Conservation (phyloP, 37 sponge, comb jelly and placozoan genomes). For the Aplysina aerophoba region DNA sequence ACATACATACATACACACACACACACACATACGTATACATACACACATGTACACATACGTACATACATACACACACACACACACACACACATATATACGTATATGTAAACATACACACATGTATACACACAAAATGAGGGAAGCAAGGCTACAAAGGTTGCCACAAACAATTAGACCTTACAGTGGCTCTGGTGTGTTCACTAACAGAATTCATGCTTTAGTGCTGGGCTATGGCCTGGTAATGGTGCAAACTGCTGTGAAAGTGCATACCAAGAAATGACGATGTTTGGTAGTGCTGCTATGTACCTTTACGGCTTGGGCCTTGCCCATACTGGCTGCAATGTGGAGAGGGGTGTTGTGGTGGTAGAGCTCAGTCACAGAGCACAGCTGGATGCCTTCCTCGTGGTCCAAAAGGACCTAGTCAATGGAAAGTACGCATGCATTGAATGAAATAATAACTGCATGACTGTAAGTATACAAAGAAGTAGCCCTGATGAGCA, state of each 20-base stretch:
- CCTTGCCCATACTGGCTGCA: constrained; percentile 71
- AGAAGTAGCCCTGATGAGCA: not conserved
- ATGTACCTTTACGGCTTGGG: constrained; percentile 53
- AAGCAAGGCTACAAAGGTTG: not conserved
- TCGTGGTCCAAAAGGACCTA: constrained; percentile 31
- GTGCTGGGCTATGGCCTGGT: no score
- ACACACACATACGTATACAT: constrained; percentile 19
- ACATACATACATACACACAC: no score
- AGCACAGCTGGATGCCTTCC: constrained; percentile 32
- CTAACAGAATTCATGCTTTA: not conserved
- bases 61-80: constrained; percentile 32
- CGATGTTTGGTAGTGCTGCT: no score
- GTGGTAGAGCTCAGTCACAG: constrained; percentile 43
- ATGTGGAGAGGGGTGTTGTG: constrained; percentile 79
- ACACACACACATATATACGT: constrained; percentile 18
- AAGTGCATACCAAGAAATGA: no score
- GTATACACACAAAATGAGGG: not conserved
- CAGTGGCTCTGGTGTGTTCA: not conserved
- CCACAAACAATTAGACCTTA: not conserved
- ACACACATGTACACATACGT: constrained; percentile 14
- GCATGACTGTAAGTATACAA: not conserved
- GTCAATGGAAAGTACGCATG: not conserved
- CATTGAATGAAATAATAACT: not conserved
- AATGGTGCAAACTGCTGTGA: no score
- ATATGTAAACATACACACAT: not conserved